Evolutionary conservation across 2,113 vertebrate genomes (phyloP).

Genomic region (Theristicus caerulescens): DNA sequence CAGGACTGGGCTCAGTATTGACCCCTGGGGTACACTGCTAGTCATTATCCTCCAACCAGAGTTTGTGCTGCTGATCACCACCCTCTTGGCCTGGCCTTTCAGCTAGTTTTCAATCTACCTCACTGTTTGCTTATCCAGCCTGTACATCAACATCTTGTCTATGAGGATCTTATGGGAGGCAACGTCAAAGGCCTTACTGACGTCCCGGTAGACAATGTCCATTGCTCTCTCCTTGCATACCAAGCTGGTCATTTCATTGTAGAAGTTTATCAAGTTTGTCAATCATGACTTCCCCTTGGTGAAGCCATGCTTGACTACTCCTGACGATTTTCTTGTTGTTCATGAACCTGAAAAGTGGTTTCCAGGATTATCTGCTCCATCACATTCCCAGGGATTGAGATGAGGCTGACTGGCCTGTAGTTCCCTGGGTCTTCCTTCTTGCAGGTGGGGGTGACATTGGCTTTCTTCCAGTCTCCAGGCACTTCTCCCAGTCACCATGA

Average conservation of each 20-base stretch:
- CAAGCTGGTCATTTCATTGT: background rate
- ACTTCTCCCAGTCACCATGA: background rate
- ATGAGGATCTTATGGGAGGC: background rate
- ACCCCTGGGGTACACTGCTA: background rate
- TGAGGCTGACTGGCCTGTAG: background rate
- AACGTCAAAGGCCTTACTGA: background rate
- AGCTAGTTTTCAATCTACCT: background rate
- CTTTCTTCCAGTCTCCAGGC: background rate
- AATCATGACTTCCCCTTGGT: background rate
- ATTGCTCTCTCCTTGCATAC: background rate
- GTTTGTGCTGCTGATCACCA: fast-evolving
- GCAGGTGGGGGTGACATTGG: too few species aligned
- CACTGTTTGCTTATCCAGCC: background rate
- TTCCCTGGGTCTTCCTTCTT: background rate
- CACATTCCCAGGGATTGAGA: background rate
- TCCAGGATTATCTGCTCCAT: background rate
- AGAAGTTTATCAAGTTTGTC: background rate
- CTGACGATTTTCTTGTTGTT: background rate
- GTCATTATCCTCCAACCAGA: fast-evolving
- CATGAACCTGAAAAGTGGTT: background rate
- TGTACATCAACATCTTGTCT: background rate
- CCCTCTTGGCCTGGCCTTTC: background rate
- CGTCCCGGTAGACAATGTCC: background rate
- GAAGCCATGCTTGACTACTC: background rate
- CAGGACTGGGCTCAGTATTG: background rate